Evolutionary conservation across 1,140 invertebrate species (phyloP).

Genomic region (Thalassaphorura encarpata): DNA sequence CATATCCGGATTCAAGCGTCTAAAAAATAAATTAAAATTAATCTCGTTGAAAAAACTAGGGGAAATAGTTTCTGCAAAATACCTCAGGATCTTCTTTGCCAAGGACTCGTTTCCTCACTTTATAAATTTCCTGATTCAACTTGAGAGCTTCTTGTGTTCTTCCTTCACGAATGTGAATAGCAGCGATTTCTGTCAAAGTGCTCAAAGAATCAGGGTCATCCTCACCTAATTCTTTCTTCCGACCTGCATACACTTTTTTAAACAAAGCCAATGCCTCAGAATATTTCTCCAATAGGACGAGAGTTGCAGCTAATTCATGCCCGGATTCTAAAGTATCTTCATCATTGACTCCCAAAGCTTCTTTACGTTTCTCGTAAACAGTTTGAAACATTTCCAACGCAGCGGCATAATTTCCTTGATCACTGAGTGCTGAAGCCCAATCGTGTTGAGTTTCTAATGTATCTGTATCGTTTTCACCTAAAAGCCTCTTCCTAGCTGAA

Average conservation of each 20-base stretch:
- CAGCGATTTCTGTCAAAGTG: conserved; percentile 9
- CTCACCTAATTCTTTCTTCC: conserved; percentile 13
- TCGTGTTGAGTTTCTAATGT: conserved; percentile 27
- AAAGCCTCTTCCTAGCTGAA: conserved; percentile 22
- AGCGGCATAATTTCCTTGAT: conserved; percentile 30
- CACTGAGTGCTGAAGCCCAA: conserved; percentile 28
- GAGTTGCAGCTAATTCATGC: not conserved
- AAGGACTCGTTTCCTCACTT: conserved; percentile 5
- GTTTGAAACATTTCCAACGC: conserved; percentile 29
- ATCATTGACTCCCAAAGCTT: conserved; percentile 31
- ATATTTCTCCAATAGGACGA: conserved; percentile 3
- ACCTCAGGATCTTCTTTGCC: conserved; percentile 8
- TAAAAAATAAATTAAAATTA: too few species aligned
- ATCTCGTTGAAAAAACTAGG: too few species aligned
- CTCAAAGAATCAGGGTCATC: conserved; percentile 16
- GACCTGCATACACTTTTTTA: conserved; percentile 9
- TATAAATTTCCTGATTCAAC: conserved; percentile 10
- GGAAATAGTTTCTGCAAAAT: too few species aligned
- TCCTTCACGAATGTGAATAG: conserved; percentile 3
- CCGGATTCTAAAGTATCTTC: conserved; percentile 32
- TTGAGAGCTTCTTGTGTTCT: conserved; percentile 11
- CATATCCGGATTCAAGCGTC: conserved; percentile 9
- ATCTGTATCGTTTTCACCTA: conserved; percentile 31
- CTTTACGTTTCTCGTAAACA: conserved; percentile 28
- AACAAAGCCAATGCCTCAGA: conserved; percentile 1